phyloP scores from a whole-genome alignment of 1,140 invertebrate genomes.

The Drosophila grimshawi region DNA sequence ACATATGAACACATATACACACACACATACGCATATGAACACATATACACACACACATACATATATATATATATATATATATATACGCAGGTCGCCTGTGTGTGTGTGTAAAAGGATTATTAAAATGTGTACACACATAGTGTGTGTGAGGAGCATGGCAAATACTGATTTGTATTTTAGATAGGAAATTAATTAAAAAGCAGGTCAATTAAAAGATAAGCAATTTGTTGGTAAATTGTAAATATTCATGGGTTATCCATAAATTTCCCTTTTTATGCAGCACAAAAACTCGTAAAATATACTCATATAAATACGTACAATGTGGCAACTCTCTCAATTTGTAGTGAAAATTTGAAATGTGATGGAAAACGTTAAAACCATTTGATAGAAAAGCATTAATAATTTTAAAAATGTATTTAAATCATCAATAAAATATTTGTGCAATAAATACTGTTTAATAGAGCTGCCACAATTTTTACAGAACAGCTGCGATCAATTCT shows the following conservation, averaged over 20 bases:
- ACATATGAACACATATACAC: constrained; percentile 14
- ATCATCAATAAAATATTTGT: no score
- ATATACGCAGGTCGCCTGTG: not conserved
- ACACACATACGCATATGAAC: constrained; percentile 9
- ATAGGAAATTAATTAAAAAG: constrained; percentile 4
- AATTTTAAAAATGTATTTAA: no score
- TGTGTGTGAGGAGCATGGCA: not conserved
- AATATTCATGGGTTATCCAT: constrained; percentile 4
- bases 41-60: not conserved
- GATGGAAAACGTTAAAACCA: no score
- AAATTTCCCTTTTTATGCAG: not conserved
- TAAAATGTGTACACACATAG: constrained; percentile 3
- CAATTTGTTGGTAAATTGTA: not conserved
- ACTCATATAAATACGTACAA: not conserved
- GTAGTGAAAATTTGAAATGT: no score
- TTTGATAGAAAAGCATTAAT: no score
- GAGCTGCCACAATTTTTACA: not conserved
- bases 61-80: not conserved
- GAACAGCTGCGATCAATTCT: not conserved
- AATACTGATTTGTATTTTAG: not conserved
- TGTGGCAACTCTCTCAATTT: not conserved
- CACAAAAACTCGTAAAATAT: not conserved
- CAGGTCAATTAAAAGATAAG: not conserved
- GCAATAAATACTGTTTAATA: not conserved
- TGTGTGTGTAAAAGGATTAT: not conserved